Base-by-base conservation (phyloP, 2,888 invertebrate genomes). In the Apomyelois bistriatella region DNA sequence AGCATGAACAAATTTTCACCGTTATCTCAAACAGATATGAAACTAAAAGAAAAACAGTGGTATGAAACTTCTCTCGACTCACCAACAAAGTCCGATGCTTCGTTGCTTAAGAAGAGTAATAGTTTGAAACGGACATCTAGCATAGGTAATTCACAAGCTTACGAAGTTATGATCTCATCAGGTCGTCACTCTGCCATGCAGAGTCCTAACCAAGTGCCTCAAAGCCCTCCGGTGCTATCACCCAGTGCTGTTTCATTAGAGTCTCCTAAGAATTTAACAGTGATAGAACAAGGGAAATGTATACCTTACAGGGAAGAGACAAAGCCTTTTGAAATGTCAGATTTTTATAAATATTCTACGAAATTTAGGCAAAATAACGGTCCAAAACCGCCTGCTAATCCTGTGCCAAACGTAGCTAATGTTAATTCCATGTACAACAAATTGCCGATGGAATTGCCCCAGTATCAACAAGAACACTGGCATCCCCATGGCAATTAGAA, bases 301-400 rank as follows among this genome's bases (percentile, higher is more conserved):
- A 96, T 96, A 79, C 97, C 97, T 0, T 97, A 97, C 75, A 93
- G 96, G 70, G 98, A 99, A 87, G 96, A 97, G 53, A 96, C 97
- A 0, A 99, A 99, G 78, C 98, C 98, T 2, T 99, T 98, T 86
- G 98, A 98, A 91, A 98, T 98, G 96, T 95, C 98, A 0, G 99
- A 99, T 83, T 98, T 98, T 82, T 99, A 98, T 81, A 99, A 98
- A 84, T 99, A 99, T 81, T 98, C 98, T 50, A 98, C 97, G 4
- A 97, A 98, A 78, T 97, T 95, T 79, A 93, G 98, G 58, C 94
- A 97, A 69, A 75, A 76, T 1, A 82, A 74, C 69, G 67, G 69
- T 52, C 83, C 78, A 47, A 88, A 67, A 37, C 61, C 72, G 1
- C 58, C 72, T 36, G 70, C 73, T 4, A 80, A 72, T 56, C 74